A percentile compares a stretch with the other conserved stretches of the same genome.
phyloP scores from a whole-genome alignment of 2,113 vertebrate species.

The Aptenodytes patagonicus region DNA sequence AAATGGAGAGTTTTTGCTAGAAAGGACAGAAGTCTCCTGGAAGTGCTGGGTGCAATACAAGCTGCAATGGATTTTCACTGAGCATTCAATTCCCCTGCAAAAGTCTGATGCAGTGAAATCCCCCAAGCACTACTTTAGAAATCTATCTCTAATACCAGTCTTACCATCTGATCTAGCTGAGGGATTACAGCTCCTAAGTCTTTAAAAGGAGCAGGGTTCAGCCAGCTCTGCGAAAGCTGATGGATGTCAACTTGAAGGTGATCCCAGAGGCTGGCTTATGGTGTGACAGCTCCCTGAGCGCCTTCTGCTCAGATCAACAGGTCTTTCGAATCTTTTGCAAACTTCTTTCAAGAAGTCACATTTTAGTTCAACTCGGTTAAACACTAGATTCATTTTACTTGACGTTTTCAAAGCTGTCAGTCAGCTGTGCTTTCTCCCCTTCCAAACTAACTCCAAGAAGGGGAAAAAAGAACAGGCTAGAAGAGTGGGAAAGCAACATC shows the following conservation, averaged over 20 bases:
- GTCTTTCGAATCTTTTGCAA: constrained; percentile 1
- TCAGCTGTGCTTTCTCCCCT: background rate
- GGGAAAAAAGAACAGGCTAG: background rate
- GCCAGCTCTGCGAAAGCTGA: background rate
- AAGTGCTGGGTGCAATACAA: background rate
- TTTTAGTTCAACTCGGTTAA: constrained; percentile 1
- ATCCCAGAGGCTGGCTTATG: background rate
- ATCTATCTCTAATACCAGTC: background rate
- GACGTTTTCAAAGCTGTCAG: background rate
- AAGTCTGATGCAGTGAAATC: background rate
- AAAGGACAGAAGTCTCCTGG: background rate
- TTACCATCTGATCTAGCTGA: background rate
- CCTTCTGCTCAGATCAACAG: constrained; percentile 27
- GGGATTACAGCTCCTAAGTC: background rate
- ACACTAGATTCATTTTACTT: background rate
- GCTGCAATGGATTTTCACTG: background rate
- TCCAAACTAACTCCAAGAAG: background rate
- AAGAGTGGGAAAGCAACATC: background rate
- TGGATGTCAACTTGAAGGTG: background rate
- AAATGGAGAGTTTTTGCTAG: background rate
- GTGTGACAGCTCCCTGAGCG: background rate
- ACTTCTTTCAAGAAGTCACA: constrained; percentile 1
- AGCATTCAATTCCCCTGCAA: background rate
- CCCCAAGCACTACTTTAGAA: background rate
- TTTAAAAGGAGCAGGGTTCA: constrained; percentile 32